Conservation (phyloP, 2,888 invertebrate species). For the Gari tellinella region DNA sequence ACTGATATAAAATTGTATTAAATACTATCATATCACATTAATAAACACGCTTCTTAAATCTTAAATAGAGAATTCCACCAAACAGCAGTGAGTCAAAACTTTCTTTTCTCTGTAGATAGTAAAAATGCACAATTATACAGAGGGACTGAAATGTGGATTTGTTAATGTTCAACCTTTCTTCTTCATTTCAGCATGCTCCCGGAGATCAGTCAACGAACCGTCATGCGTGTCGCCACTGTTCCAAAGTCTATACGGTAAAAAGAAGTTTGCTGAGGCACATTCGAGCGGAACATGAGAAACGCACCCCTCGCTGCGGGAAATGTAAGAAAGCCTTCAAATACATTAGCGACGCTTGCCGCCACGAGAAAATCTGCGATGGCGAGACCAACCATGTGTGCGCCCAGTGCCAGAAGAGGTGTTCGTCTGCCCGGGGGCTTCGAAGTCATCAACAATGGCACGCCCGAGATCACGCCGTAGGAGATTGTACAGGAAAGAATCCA, state of each 20-base stretch:
- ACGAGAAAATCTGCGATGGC: constrained; percentile 5
- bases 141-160: too few species aligned
- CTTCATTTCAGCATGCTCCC: too few species aligned
- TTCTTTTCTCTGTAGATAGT: too few species aligned
- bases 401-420: background rate
- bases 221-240: too few species aligned
- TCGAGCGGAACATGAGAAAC: background rate
- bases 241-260: background rate
- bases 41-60: too few species aligned
- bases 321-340: constrained; percentile 4
- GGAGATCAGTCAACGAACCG: too few species aligned
- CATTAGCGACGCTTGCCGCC: background rate
- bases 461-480: background rate
- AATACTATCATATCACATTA: too few species aligned
- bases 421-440: constrained; percentile 3
- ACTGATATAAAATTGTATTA: too few species aligned
- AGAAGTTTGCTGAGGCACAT: background rate
- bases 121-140: too few species aligned
- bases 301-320: background rate
- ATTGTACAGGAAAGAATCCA: background rate
- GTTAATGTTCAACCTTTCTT: too few species aligned
- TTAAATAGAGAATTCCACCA: too few species aligned
- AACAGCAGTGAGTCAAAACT: too few species aligned
- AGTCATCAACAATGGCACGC: constrained; percentile 1
- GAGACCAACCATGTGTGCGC: background rate